A percentile compares a stretch with the other conserved stretches of the same genome.
These are phyloP conservation scores for Proisotoma minuta DNA, from an alignment of 2,888 invertebrate genomes.

Conservation along the genomic window DNA sequence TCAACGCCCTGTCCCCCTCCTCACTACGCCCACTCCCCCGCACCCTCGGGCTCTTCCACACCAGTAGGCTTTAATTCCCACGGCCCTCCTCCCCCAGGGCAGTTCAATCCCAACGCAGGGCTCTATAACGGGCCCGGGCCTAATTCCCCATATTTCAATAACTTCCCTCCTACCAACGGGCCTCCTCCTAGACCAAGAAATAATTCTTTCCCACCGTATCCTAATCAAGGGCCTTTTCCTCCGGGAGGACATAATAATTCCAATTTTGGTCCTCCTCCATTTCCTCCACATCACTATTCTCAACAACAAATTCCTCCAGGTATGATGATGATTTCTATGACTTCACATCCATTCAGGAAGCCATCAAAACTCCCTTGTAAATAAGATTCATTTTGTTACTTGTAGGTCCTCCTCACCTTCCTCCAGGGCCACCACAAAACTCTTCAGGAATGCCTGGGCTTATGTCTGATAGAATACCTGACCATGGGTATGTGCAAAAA, in stretches of 20 bases:
- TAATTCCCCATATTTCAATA: slow-evolving; percentile 50
- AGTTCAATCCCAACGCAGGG: slow-evolving; percentile 49
- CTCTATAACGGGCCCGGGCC: slow-evolving; percentile 63
- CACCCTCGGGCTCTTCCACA: slow-evolving; percentile 74
- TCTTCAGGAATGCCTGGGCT: slow-evolving; percentile 55
- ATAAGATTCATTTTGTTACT: neutral
- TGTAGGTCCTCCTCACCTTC: slow-evolving; percentile 46
- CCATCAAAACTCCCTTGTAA: neutral
- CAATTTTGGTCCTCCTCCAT: slow-evolving; percentile 44
- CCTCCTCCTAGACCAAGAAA: slow-evolving; percentile 45
- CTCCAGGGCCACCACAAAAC: slow-evolving; percentile 46
- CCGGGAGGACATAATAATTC: slow-evolving; percentile 55
- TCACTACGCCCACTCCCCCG: slow-evolving; percentile 81
- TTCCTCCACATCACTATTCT: slow-evolving; percentile 42
- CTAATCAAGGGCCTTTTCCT: slow-evolving; percentile 53
- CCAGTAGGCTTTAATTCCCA: slow-evolving; percentile 61
- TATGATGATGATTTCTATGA: slow-evolving; percentile 10
- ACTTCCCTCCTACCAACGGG: slow-evolving; percentile 42
- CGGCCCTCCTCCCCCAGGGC: slow-evolving; percentile 55
- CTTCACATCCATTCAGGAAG: too few species aligned
- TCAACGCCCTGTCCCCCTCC: slow-evolving; percentile 52
- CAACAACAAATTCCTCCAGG: slow-evolving; percentile 46
- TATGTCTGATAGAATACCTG: slow-evolving; percentile 75
- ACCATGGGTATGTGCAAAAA: slow-evolving; percentile 69
- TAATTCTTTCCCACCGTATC: slow-evolving; percentile 44